These are phyloP conservation scores for Bombus sylvicola DNA, from an alignment of 1,140 invertebrate genomes.

Conservation along the genomic window DNA sequence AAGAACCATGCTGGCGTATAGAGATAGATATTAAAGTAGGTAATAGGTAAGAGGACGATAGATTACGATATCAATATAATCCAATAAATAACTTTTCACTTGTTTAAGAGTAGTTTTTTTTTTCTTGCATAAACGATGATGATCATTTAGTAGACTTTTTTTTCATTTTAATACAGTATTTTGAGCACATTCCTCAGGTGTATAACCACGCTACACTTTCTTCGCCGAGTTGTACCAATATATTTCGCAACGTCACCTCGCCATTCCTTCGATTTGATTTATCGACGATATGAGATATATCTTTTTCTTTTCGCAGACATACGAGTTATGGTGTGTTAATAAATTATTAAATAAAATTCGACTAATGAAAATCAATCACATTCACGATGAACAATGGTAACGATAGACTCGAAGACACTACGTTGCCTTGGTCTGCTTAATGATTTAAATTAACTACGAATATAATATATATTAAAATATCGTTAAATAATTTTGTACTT, in stretches of 20 bases:
- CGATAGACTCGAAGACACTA: not conserved
- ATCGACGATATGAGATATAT: too few relatives aligned
- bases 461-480: not conserved
- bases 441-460: not conserved
- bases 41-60: constrained; percentile 80
- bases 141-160: constrained; percentile 79
- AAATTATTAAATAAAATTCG: not conserved
- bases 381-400: not conserved
- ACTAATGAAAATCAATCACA: not conserved
- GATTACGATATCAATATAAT: constrained; percentile 81
- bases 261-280: constrained; percentile 22
- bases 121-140: constrained; percentile 78
- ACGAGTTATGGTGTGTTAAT: not conserved
- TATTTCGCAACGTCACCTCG: constrained; percentile 54
- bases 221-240: constrained; percentile 81
- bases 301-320: not conserved
- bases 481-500: constrained; percentile 16
- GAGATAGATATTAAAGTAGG: constrained; percentile 82
- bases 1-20: constrained; percentile 80
- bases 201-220: constrained; percentile 82
- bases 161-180: constrained; percentile 81
- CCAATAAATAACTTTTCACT: constrained; percentile 77
- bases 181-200: constrained; percentile 82
- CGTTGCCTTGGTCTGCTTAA: not conserved
- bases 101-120: constrained; percentile 75